Percentiles rank a stretch among this genome's conserved stretches.
Conservation (phyloP, 2,113 vertebrate genomes). For the Rhynchomys soricoides region DNA sequence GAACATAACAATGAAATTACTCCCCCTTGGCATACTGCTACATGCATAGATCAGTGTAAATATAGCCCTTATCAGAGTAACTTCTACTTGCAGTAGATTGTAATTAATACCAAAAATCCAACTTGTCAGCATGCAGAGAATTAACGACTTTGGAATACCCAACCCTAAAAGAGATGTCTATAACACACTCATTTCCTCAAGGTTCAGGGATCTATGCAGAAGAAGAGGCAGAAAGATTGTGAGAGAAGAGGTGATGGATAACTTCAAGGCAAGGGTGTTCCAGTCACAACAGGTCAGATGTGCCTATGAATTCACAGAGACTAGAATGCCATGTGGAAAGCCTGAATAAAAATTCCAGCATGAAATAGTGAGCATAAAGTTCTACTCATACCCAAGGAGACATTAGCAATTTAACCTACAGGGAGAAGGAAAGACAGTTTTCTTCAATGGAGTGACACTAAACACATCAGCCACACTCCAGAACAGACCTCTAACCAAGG, state of each 20-base stretch:
- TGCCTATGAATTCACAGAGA: neutral
- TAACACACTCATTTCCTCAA: neutral
- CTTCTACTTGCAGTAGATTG: neutral
- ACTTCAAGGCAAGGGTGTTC: neutral
- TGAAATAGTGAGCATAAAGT: neutral
- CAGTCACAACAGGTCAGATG: neutral
- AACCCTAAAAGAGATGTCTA: neutral
- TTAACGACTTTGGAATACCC: neutral
- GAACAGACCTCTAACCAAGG: neutral
- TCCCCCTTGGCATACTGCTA: neutral
- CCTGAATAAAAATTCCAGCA: neutral
- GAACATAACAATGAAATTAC: neutral
- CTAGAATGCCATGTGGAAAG: neutral
- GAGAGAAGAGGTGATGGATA: neutral
- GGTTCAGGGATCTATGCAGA: neutral
- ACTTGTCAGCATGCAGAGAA: neutral
- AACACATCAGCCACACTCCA: neutral
- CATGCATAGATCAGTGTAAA: neutral
- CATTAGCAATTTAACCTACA: neutral
- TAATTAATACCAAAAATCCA: neutral
- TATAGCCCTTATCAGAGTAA: neutral
- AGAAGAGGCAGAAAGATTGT: neutral
- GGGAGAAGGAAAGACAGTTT: neutral
- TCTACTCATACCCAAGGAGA: neutral
- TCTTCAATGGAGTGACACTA: neutral